A percentile compares a stretch with the other conserved stretches of the same genome.
phyloP scores from a whole-genome alignment of 1,140 invertebrate genomes.

The Zaprionus inermis region DNA sequence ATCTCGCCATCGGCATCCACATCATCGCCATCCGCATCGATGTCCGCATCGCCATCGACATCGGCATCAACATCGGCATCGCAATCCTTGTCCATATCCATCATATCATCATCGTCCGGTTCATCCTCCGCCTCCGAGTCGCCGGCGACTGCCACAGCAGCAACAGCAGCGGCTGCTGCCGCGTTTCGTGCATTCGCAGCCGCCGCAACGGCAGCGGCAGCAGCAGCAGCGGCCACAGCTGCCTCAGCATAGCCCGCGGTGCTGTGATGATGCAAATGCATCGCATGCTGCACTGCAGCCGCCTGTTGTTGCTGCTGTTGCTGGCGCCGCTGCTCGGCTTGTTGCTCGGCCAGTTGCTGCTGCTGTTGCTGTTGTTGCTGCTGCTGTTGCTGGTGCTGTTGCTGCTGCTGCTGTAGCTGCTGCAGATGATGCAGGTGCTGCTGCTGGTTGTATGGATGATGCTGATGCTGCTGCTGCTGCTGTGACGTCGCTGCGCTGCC shows the following conservation, averaged over 20 bases:
- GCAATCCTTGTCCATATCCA: constrained; percentile 15
- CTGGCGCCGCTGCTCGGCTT: constrained; percentile 59
- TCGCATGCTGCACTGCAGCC: constrained; percentile 54
- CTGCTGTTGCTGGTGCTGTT: constrained; percentile 59
- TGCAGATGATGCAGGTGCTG: constrained; percentile 76
- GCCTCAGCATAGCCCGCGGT: constrained; percentile 66
- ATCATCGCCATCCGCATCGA: constrained; percentile 46
- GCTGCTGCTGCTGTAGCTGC: constrained; percentile 69
- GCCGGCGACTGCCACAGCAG: constrained; percentile 32
- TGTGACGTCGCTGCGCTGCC: constrained; percentile 19
- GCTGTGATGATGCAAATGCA: constrained; percentile 61
- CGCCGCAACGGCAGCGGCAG: constrained; percentile 68
- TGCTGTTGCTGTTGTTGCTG: constrained; percentile 51
- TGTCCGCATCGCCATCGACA: constrained; percentile 21
- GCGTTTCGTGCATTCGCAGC: constrained; percentile 66
- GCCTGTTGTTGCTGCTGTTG: constrained; percentile 54
- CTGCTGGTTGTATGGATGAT: constrained; percentile 79
- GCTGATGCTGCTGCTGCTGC: constrained; percentile 56
- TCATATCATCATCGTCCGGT: constrained; percentile 3
- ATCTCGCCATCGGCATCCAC: constrained; percentile 72
- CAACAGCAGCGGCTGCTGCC: constrained; percentile 54
- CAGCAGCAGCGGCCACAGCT: constrained; percentile 69
- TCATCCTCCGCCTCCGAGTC: constrained; percentile 52
- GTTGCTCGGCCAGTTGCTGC: constrained; percentile 43
- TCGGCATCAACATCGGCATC: constrained; percentile 5